phyloP scores from a whole-genome alignment of 37 sponge, comb jelly and placozoan genomes.

The Chondrosia reniformis region DNA sequence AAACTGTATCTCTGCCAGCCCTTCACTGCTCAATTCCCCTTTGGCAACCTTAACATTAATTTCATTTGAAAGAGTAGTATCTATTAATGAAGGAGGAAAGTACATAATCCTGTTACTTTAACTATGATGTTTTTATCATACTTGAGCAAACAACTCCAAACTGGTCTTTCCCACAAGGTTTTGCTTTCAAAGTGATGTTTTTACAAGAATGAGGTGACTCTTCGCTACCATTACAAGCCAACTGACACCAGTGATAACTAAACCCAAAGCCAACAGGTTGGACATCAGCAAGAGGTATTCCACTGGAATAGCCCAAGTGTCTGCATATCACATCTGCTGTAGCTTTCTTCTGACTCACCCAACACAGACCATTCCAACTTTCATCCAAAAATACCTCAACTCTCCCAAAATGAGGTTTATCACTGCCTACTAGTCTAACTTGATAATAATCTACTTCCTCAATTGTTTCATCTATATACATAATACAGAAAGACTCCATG shows the following conservation, averaged over 20 bases:
- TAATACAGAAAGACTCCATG: background rate
- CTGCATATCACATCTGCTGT: background rate
- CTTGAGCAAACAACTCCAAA: background rate
- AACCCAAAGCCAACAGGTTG: background rate
- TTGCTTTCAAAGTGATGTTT: background rate
- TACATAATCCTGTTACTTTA: too few species aligned
- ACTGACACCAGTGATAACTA: background rate
- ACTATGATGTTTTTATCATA: too few species aligned
- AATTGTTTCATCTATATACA: background rate
- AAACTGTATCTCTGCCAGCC: background rate
- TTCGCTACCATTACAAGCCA: background rate
- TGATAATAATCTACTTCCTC: too few species aligned
- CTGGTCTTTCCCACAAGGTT: background rate
- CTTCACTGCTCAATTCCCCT: background rate
- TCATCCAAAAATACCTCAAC: background rate
- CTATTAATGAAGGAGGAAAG: too few species aligned
- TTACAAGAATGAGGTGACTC: background rate
- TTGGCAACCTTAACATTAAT: background rate
- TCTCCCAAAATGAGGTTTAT: background rate
- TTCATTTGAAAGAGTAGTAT: background rate
- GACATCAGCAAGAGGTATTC: background rate
- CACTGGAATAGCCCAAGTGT: background rate
- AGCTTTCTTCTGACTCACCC: background rate
- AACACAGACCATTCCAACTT: background rate
- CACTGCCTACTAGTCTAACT: background rate